Evolutionary conservation across 1,140 invertebrate species (phyloP), one percentile per base, ranked within the genome.

Genomic region (Proctacanthus coquilletti): DNA sequence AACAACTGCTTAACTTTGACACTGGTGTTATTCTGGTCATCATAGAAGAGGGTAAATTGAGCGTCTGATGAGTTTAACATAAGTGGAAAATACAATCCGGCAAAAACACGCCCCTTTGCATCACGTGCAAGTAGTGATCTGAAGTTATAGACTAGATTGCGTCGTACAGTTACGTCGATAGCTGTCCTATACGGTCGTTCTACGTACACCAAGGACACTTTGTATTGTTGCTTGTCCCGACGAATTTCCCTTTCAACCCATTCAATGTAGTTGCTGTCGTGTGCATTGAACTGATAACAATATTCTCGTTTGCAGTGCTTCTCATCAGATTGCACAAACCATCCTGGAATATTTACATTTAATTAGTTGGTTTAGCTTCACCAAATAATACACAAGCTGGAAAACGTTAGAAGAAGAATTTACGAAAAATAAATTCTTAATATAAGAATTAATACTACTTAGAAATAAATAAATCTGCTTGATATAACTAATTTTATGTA

Each of bases 101-200:
- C 83, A 6, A 72, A 70, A 3, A 88, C 65, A 37, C 79, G 72
- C 21, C 84, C 84, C 47, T 85, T 84, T 32, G 72, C 72, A 52
- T 88, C 77, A 27, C 85, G 72, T 8, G 79, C 71, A 17, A 92
- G 60, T 4, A 88, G 64, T 52, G 82, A 87, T 46, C 83, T 60
- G 61, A 89, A 89, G 50, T 83, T 80, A 57, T 91, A 92, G 14
- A 85, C 80, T 42, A 92, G 62, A 60, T 92, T 91, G 45, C 87
- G 71, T 40, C 86, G 72, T 60, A 92, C 86, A 0, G 85, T 85
- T 18, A 89, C 79, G 56, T 84, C 76, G 32, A 91, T 71, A 27
- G 79, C 77, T 47, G 80, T 84, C 31, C 80, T 58, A 62, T 85
- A 92, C 14, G 81, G 80, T 45, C 72, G 68, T 18, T 73, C 75